Evolutionary conservation across 2,888 invertebrate species (phyloP), one percentile per base, ranked within the genome.

Genomic region (Zele albiditarsus): DNA sequence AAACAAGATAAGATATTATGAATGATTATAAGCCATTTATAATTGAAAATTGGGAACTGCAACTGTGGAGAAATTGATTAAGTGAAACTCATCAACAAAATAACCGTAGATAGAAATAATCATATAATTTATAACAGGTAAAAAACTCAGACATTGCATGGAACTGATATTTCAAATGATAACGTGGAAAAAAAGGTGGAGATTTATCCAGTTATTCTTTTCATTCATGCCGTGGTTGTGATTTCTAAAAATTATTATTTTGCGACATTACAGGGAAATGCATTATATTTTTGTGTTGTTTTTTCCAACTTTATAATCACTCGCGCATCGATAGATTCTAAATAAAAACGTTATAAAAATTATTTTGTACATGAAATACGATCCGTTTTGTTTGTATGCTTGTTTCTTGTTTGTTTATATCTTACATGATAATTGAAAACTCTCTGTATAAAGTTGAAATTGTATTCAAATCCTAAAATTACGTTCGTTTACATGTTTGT

Each of bases 401-500:
- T 14, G 14, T 53, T 53, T 20, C n/a, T 53, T 53, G 23, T 27
- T 14, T 60, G 42, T 66, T 49, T 46, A 63, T 72, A 72, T 72
- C 66, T 72, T 72, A 72, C 72, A 53, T 46, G 70, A 70, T 65
- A 70, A 71, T 71, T 25, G 58, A 75, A 75, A 33, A 74, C 49
- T 63, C 25, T n/a, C 27, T 60, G 75, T 60, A 66, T 74, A 65
- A 65, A 70, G 53, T 65, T 74, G 69, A 69, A 70, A 58, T 73
- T 66, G 58, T 58, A 57, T 73, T 60, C 66, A 71, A 66, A 75
- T 71, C 66, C 74, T 75, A 75, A 75, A 65, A 75, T 71, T 75
- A 75, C 66, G 27, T 71, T 66, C 38, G 74, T 75, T 75, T 75
- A 75, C 71, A 75, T 65, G 46, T 73, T 73, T 67, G 25, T 53